Evolutionary conservation across 2,797 vertebrate genomes (phyloP).

Genomic region (Tenualosa thibaudeaui): DNA sequence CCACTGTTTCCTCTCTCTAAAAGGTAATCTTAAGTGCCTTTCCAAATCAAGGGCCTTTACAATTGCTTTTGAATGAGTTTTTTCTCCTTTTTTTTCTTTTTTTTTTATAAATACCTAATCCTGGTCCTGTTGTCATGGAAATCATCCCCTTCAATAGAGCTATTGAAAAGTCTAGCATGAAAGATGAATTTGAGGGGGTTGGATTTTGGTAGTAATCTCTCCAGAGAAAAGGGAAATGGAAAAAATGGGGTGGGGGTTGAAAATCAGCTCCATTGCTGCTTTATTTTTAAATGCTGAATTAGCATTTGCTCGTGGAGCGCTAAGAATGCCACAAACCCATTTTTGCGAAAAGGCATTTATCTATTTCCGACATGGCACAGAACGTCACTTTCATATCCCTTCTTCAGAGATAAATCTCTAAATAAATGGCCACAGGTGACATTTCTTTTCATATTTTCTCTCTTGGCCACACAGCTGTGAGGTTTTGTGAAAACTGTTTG

Average conservation of each 20-base stretch:
- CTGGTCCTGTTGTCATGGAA: constrained; percentile 78
- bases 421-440: constrained; percentile 20
- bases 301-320: constrained; percentile 36
- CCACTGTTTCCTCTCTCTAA: constrained; percentile 39
- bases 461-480: not conserved
- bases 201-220: constrained; percentile 56
- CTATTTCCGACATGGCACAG: constrained; percentile 31
- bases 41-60: constrained; percentile 71
- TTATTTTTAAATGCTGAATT: constrained; percentile 49
- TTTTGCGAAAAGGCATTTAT: constrained; percentile 28
- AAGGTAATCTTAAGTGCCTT: constrained; percentile 59
- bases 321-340: constrained; percentile 30
- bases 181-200: constrained; percentile 64
- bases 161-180: constrained; percentile 58
- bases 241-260: constrained; percentile 29
- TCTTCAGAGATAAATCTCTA: constrained; percentile 21
- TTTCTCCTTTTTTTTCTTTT: constrained; percentile 32
- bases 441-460: constrained; percentile 30
- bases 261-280: constrained; percentile 37
- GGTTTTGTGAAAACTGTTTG: not conserved
- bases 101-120: constrained; percentile 70
- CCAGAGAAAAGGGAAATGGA: constrained; percentile 38
- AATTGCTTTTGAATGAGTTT: constrained; percentile 62
- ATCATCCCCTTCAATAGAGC: constrained; percentile 65
- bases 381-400: not conserved